phyloP scores from a whole-genome alignment of 1,140 invertebrate species.

The Listronotus oregonensis region DNA sequence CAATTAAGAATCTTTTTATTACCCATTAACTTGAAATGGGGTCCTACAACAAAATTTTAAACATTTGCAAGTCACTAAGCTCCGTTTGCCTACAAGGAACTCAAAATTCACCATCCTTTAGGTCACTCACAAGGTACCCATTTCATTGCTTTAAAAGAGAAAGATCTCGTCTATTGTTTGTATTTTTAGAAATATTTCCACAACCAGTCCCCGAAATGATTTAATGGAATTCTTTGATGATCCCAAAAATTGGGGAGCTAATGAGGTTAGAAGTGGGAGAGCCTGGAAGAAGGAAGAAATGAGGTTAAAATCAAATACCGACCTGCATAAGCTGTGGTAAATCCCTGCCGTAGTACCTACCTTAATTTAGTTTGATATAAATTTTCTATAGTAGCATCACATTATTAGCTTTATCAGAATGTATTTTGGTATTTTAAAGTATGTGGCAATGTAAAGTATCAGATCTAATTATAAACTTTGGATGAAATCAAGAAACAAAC shows the following conservation, averaged over 20 bases:
- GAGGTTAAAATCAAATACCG: conserved; percentile 91
- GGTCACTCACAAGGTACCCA: neutral
- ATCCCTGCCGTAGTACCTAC: too few relatives aligned
- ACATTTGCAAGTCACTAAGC: conserved; percentile 10
- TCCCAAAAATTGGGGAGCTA: conserved; percentile 82
- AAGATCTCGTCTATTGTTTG: neutral
- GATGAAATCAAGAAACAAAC: too few relatives aligned
- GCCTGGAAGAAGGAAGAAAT: conserved; percentile 91
- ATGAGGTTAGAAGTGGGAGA: conserved; percentile 81
- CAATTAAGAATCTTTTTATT: too few relatives aligned
- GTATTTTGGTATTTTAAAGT: too few relatives aligned
- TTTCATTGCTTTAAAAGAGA: neutral
- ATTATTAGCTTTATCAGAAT: too few relatives aligned
- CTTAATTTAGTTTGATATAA: too few relatives aligned
- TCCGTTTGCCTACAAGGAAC: neutral
- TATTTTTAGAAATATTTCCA: conserved; percentile 31
- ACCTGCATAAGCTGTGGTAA: conserved; percentile 97
- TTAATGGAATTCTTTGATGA: conserved; percentile 94
- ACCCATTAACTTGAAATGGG: conserved; percentile 1
- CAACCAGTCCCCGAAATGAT: conserved; percentile 23
- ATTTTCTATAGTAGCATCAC: too few relatives aligned
- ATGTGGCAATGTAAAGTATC: too few relatives aligned
- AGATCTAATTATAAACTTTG: too few relatives aligned
- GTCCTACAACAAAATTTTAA: conserved; percentile 5
- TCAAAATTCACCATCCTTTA: neutral